Conservation (phyloP, 2,113 vertebrate species). For the Odocoileus virginianus region DNA sequence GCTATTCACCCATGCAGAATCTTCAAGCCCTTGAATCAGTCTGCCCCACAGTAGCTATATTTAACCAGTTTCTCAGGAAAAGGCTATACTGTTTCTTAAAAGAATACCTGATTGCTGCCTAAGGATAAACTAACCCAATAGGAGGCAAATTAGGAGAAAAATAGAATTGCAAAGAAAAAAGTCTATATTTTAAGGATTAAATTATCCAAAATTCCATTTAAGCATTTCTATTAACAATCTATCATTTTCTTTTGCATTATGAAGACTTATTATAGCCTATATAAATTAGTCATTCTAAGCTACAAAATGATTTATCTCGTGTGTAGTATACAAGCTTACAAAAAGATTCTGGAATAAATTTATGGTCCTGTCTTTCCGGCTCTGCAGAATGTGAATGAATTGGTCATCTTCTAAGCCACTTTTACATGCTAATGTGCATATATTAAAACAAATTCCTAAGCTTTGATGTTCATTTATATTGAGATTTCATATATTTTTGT, state of each 20-base stretch:
- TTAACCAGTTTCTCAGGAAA: constrained; percentile 34
- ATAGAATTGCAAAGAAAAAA: neutral
- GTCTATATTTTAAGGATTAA: neutral
- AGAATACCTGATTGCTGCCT: neutral
- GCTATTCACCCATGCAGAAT: constrained; percentile 46
- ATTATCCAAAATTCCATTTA: neutral
- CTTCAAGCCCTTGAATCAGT: neutral
- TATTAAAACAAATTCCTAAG: neutral
- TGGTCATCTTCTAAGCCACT: neutral
- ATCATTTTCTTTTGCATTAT: neutral
- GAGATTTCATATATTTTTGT: neutral
- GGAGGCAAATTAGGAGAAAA: neutral
- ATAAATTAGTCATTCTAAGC: neutral
- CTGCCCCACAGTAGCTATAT: constrained; percentile 7
- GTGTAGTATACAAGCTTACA: neutral
- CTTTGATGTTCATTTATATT: neutral
- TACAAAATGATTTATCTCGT: neutral
- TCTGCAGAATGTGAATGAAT: neutral
- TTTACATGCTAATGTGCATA: neutral
- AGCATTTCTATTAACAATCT: neutral
- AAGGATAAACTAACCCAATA: neutral
- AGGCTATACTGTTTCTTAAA: neutral
- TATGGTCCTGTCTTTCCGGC: neutral
- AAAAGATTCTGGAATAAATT: neutral
- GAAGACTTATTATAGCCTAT: neutral